Evolutionary conservation across 1,140 invertebrate genomes (phyloP), one percentile per base, ranked within the genome.

Genomic region (Diprion similis): DNA sequence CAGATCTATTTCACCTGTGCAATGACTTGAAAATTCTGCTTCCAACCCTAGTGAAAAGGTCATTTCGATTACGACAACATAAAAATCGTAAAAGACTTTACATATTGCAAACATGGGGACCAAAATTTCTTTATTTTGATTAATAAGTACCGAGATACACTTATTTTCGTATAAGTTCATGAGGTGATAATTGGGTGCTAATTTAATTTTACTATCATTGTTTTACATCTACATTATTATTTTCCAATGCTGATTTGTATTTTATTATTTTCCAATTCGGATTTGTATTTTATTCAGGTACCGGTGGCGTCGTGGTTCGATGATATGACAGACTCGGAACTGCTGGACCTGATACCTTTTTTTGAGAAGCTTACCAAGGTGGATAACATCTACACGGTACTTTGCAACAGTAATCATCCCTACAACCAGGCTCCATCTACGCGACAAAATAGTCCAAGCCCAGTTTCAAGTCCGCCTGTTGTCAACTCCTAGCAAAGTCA

Each of bases 251-350:
- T 1, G 6, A 37, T 37, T 59, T 17, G 51, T 15, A 76, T 76
- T 84, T 37, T 37, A 37, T 37, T 1, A 37, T 37, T 37, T 37
- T 37, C 24, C 24, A 37, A 37, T 37, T 1, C 24, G 24, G 6
- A 37, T 37, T 59, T 17, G 51, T 15, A 76, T 76, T 84, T 37
- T 82, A 84, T 88, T 1, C 86, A 98, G 97, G 95, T 99, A 87
- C 97, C 97, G 86, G 96, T 98, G 73, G 95, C 95, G 84, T 98
- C 96, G 73, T 99, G 97, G 97, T 99, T 99, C 88, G 97, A 99
- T 88, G 97, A 99, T 87, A 96, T 97, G 91, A 95, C 94, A 80
- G 97, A 99, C 88, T 95, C 95, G 70, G 97, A 99, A 89, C 90
- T 99, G 66, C 90, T 97, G 78, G 97, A 99, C 88, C 90, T 99